Evolutionary conservation across 1,140 invertebrate genomes (phyloP).

Genomic region (Phortica variegata): DNA sequence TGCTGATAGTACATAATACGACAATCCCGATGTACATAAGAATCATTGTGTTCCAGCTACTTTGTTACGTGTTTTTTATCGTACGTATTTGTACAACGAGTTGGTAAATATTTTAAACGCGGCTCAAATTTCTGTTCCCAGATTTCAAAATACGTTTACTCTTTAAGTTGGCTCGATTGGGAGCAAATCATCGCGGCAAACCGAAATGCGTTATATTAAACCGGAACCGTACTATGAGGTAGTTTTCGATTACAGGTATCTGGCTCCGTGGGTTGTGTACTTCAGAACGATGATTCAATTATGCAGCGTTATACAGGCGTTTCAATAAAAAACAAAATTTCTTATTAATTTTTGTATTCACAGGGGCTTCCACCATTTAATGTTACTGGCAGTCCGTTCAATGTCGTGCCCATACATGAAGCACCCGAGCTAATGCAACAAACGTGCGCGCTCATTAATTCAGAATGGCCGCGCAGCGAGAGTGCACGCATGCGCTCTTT

Average conservation of each 20-base stretch:
- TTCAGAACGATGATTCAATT: too few species aligned
- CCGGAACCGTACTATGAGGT: slow-evolving; percentile 56
- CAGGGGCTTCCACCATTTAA: slow-evolving; percentile 56
- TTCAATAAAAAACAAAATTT: too few species aligned
- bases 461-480: slow-evolving; percentile 77
- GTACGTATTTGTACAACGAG: too few species aligned
- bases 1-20: too few species aligned
- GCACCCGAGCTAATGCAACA: slow-evolving; percentile 65
- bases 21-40: neutral
- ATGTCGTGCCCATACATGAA: slow-evolving; percentile 68
- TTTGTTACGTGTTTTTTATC: too few species aligned
- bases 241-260: too few species aligned
- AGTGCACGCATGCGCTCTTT: slow-evolving; percentile 72
- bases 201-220: slow-evolving; percentile 52
- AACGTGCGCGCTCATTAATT: slow-evolving; percentile 74
- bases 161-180: slow-evolving; percentile 22
- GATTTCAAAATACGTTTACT: slow-evolving; percentile 29
- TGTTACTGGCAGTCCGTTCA: slow-evolving; percentile 53
- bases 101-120: too few species aligned
- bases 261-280: too few species aligned
- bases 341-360: slow-evolving; percentile 17
- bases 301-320: too few species aligned
- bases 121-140: slow-evolving; percentile 20
- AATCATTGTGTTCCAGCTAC: neutral
- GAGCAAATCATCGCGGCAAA: neutral